Percentiles rank a stretch among this genome's conserved stretches.
These are phyloP conservation scores for Thalpophila matura DNA, from an alignment of 2,888 invertebrate genomes.

Conservation along the genomic window DNA sequence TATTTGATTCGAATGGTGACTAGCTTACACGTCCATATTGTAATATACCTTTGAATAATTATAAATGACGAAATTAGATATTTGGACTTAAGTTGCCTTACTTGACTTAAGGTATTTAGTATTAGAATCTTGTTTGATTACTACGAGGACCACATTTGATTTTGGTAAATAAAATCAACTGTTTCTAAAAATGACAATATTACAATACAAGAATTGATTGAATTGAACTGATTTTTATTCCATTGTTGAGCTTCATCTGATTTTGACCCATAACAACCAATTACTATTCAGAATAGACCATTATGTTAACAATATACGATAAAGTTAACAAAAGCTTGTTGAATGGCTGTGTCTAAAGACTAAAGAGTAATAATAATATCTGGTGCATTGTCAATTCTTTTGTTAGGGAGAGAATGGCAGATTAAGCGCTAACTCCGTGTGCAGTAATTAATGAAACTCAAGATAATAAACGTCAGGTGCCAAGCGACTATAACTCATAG, in stretches of 20 bases:
- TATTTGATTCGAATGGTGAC: not conserved
- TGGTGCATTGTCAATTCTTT: slow-evolving; percentile 60
- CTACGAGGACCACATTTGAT: too few species aligned
- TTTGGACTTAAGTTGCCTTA: too few species aligned
- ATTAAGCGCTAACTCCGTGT: slow-evolving; percentile 51
- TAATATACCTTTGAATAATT: too few species aligned
- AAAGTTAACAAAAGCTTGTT: slow-evolving; percentile 37
- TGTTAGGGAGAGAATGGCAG: slow-evolving; percentile 55
- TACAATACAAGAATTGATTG: too few species aligned
- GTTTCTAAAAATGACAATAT: too few species aligned
- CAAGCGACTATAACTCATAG: slow-evolving; percentile 41
- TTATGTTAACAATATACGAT: slow-evolving; percentile 18
- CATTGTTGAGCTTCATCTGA: slow-evolving; percentile 4
- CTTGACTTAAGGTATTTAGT: too few species aligned
- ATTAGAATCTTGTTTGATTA: too few species aligned
- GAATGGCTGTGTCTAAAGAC: slow-evolving; percentile 29
- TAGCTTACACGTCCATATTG: too few species aligned
- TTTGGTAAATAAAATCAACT: too few species aligned
- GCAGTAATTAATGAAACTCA: slow-evolving; percentile 62
- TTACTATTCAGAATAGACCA: slow-evolving; percentile 9
- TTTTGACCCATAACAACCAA: slow-evolving; percentile 2
- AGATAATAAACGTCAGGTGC: slow-evolving; percentile 57
- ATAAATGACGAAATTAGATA: too few species aligned
- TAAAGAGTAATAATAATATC: slow-evolving; percentile 56
- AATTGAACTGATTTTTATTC: too few species aligned